Evolutionary conservation across 2,113 vertebrate genomes (phyloP), one percentile per base, ranked within the genome.

Genomic region (Odocoileus virginianus): DNA sequence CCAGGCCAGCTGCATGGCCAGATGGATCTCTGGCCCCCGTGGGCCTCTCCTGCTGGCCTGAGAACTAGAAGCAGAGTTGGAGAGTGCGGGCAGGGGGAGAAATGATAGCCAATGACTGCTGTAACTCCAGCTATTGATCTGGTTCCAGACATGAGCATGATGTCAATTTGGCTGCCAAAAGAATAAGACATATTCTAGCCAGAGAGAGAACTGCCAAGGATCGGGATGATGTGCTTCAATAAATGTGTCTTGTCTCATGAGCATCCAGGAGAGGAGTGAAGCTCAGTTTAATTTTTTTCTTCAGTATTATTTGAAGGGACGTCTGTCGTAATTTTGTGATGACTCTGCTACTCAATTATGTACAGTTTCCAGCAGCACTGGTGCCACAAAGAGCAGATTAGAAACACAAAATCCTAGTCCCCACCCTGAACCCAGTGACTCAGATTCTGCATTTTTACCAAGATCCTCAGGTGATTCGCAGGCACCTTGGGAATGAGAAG

Each of bases 1-100:
- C 83, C 40, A 89, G 88, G 52, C 82, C 97, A 97, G 96, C 91
- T 96, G 97, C 74, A 79, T 14, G 45, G 67, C 94, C 97, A 97
- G 96, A 98, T 97, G 96, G 85, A 71, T 40, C n/a, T 95, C 60
- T 74, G 52, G 93, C 40, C 89, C 25, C 94, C 33, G 0, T 40
- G 58, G 84, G 74, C 57, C 79, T 74, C n/a, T 64, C 57, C 74
- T 88, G 86, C 61, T 94, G 55, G 71, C 50, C 91, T 91, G 82
- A 93, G 89, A 89, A 95, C 55, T 71, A 95, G 90, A 91, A 91
- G 55, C 43, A 43, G 43, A 79, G 33, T 3, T 23, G 79, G 40
- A 57, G 15, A 83, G n/a, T 54, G 36, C 4, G 64, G 71, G 81
- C 27, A 14, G 11, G 21, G 45, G 47, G 16, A 91, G 58, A 71